Base-by-base conservation (phyloP, 2,888 invertebrate genomes). In the Erannis defoliaria region DNA sequence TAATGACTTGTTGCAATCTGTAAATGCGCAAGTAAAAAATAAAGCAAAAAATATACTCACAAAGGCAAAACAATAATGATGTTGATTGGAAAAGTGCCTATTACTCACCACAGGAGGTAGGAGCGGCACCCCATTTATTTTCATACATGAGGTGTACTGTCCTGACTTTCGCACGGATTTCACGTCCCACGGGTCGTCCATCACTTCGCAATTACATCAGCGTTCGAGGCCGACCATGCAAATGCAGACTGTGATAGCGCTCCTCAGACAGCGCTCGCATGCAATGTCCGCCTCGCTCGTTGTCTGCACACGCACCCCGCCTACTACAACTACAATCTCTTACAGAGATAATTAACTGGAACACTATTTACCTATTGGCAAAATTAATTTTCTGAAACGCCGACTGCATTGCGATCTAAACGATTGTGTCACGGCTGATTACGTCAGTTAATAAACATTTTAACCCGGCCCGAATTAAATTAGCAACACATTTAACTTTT, bases 61-160 rank as follows among this genome's bases (percentile, higher is more conserved):
- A 38, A 19, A 19, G 12, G 1, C 6, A 42, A 19, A 42, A 3
- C 21, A 23, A n/a, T 38, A 23, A 23, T 23, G 23, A 2, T 54
- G 38, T 43, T 45, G 38, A 33, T 54, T n/a, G 65, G 29, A 6
- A 40, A 31, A 45, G 23, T 18, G 35, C 14, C 23, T 14, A 23
- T 50, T 31, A 51, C 94, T 94, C 91, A 97, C 97, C 87, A 97
- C 86, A 46, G 97, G 97, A 54, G 97, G 96, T 65, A 97, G 93
- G 68, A 97, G 95, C 18, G 96, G 95, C 51, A 94, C 89, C 59
- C 96, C 96, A 84, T 95, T 95, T 70, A 96, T 93, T 93, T 94
- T 95, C 82, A 97, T 96, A 74, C 95, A 95, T 45, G 97, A 97
- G 56, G 94, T 86, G 77, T 95, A 96, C 62, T 89, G 88, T 54